phyloP scores from a whole-genome alignment of 2,113 vertebrate genomes.

The Panthera leo region DNA sequence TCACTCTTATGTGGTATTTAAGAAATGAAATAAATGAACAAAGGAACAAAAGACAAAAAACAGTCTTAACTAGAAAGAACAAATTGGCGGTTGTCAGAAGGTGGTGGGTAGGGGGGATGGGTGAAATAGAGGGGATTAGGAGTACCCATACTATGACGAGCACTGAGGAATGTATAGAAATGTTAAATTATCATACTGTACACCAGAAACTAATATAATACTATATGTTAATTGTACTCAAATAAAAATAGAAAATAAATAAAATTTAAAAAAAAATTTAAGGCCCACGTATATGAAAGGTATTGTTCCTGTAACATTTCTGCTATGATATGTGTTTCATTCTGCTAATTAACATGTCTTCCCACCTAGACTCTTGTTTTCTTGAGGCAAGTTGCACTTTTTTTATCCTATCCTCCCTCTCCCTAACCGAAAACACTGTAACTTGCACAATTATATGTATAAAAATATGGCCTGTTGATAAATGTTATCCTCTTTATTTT shows the following conservation, averaged over 20 bases:
- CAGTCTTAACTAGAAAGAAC: background rate
- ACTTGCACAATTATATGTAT: background rate
- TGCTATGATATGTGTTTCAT: background rate
- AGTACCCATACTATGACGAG: background rate
- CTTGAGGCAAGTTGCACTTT: background rate
- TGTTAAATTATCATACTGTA: background rate
- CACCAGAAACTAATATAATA: background rate
- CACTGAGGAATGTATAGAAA: background rate
- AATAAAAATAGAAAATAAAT: background rate
- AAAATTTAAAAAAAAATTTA: background rate
- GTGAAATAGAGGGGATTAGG: background rate
- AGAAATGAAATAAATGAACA: background rate
- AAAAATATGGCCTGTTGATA: background rate
- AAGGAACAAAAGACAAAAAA: background rate
- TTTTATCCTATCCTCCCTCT: background rate
- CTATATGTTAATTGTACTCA: background rate
- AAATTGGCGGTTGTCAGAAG: background rate
- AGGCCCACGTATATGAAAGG: background rate
- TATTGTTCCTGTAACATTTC: background rate
- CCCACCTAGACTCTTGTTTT: background rate
- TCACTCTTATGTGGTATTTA: background rate
- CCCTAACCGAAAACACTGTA: background rate
- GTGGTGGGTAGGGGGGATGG: background rate
- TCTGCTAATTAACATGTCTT: background rate
- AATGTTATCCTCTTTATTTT: background rate